Evolutionary conservation across 2,888 invertebrate species (phyloP), one percentile per base, ranked within the genome.

Genomic region (Tetranychus piercei): DNA sequence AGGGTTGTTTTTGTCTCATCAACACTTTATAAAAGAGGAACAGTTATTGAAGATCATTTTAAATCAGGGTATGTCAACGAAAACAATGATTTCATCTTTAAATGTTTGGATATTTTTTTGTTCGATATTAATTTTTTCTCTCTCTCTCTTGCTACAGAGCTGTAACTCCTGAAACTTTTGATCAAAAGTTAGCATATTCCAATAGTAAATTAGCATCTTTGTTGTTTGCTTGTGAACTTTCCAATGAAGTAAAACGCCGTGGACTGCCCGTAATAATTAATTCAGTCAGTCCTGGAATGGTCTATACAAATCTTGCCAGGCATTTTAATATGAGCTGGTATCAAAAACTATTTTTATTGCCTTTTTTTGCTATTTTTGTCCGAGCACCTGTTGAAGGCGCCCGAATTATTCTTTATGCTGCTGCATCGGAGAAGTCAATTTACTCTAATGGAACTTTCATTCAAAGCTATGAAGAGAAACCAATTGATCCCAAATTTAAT

Each of bases 371-470:
- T 65, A 81, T 90, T 55, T 89, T 87, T 81, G 87, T 91, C 86
- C 85, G 88, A 78, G 87, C 88, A 23, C 86, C 90, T 1, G 85
- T 86, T 81, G 83, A 91, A 90, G 92, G 91, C 70, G 87, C 89
- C 0, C 89, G 92, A 82, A 90, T 90, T 1, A 86, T 90, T 34
- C 83, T 92, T 9, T 88, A 88, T 82, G 69, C 69, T 22, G 69
- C 69, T 9, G 69, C 69, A 11, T 69, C 69, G 9, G 22, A 23
- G 9, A 69, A 69, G 20, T 20, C 69, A 7, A 1, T 69, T 11
- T 6, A 23, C 11, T 20, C 34, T 11, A 69, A 69, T 69, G 69
- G 69, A 20, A 22, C 69, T 11, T 69, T 55, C 15, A 15, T 15
- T 15, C 55, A 55, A 15, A 15, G 11, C 11, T 55, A 55, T 15